Evolutionary conservation across 2,888 invertebrate species (phyloP), one percentile per base, ranked within the genome.

Genomic region (Tetranychus truncatus): DNA sequence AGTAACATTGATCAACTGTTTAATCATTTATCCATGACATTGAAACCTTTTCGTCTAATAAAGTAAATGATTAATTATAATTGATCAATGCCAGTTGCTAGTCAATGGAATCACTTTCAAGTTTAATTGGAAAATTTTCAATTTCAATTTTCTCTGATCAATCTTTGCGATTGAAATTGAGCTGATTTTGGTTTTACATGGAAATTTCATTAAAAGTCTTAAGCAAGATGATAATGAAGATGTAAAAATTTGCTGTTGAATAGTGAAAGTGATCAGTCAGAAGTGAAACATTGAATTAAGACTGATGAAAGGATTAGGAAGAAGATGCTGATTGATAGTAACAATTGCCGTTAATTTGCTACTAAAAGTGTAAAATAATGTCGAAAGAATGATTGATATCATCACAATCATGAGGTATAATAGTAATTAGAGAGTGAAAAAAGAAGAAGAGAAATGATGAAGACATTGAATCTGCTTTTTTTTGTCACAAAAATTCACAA

Each of bases 371-470:
- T 55, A 55, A 55, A 55, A 55, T 55, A 55, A 55, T 55, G 55
- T 69, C 67, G 75, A 67, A 72, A 76, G 76, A 73, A 76, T 76
- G 75, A 75, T 65, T 75, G 74, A 76, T 76, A 76, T 76, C 76
- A 76, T 73, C 73, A 75, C 24, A 55, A 55, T 55, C 11, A 55
- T 55, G 15, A 55, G 55, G 55, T 55, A 15, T 55, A 55, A 55
- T 55, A 55, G 55, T 55, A 55, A 55, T 55, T 55, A 55, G 55
- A 55, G 9, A 15, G 4, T 46, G 46, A 46, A 46, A 46, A 46
- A 46, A 3, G 15, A 6, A 55, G 55, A 55, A 55, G 15, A 55
- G 6, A 15, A 55, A 15, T 2, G 55, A 15, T 55, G 55, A 55
- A 55, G 55, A 55, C 3, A 55, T 15, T 55, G 55, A 55, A 55